Base-by-base conservation (phyloP, 2,888 invertebrate species). In the Ecliptopera silaceata region DNA sequence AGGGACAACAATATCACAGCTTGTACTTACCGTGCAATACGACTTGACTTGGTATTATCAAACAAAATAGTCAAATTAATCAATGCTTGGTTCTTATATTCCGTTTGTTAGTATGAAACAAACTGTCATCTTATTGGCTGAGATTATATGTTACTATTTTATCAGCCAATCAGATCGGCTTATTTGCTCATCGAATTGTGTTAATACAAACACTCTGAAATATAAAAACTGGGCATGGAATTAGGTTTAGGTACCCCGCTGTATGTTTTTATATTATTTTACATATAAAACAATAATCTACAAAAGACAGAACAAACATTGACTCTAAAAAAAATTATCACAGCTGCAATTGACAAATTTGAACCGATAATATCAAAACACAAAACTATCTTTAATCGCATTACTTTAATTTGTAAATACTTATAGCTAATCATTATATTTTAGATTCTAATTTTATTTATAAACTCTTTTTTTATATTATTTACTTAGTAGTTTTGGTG, bases 31-130 rank as follows among this genome's bases (percentile, higher is more conserved):
- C 10, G 1, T 26, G 22, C 36, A 44, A 38, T 51, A 44, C 18
- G 36, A 36, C 51, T 51, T 36, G 44, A 49, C 32, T 31, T 15
- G 31, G n/a, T 22, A 38, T 45, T 45, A 32, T 34, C 32, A 52
- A 36, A 43, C 34, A 48, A 49, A 64, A 77, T 86, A 88, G 86
- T 84, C 77, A 82, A 86, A 84, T 83, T 80, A 64, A 73, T 59
- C 75, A 74, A 26, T 26, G 8, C 26, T 26, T 8, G 3, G 26
- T 26, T 26, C 10, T 26, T 26, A 6, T 26, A 6, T 6, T 26
- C 26, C 8, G 26, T 26, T 8, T 4, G 4, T 22, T 22, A 22
- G 1, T 26, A 26, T 8, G 26, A 26, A 26, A 26, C 1, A 26
- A 26, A 5, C 26, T 26, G 8, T 26, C 6, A 26, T 26, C 6